A percentile compares a stretch with the other conserved stretches of the same genome.
These are phyloP conservation scores for Tridacna gigas DNA, from an alignment of 2,888 invertebrate species.

Conservation along the genomic window DNA sequence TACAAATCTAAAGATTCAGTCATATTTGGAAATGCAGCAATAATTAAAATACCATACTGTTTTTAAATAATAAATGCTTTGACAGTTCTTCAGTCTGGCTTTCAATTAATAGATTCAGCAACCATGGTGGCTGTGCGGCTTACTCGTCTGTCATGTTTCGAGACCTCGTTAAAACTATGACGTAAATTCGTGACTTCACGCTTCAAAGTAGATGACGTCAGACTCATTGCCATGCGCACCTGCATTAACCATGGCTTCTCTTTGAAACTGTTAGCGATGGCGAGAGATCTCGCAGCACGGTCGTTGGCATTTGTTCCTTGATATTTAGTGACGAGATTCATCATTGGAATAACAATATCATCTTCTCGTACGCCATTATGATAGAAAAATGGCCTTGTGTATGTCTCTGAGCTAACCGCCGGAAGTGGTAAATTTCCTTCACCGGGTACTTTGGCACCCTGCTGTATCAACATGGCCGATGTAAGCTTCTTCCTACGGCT, in stretches of 20 bases:
- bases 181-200: slow-evolving; percentile 67
- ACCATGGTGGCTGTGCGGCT: slow-evolving; percentile 41
- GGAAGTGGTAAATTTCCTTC: slow-evolving; percentile 80
- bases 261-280: slow-evolving; percentile 82
- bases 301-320: slow-evolving; percentile 81
- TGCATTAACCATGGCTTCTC: slow-evolving; percentile 84
- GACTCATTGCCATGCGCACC: slow-evolving; percentile 82
- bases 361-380: slow-evolving; percentile 76
- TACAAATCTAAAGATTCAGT: too few relatives aligned
- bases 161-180: slow-evolving; percentile 60
- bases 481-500: slow-evolving; percentile 62
- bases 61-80: too few relatives aligned
- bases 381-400: slow-evolving; percentile 80
- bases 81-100: too few relatives aligned
- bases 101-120: slow-evolving; percentile 2
- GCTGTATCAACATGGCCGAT: slow-evolving; percentile 72
- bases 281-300: slow-evolving; percentile 82
- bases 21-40: too few relatives aligned
- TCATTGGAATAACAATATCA: slow-evolving; percentile 75
- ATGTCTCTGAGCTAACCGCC: slow-evolving; percentile 76
- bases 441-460: slow-evolving; percentile 69
- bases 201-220: slow-evolving; percentile 80
- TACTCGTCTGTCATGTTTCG: slow-evolving; percentile 44
- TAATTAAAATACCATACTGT: too few relatives aligned
- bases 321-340: slow-evolving; percentile 77